These are phyloP conservation scores for Lordiphosa mommai DNA, from an alignment of 1,140 invertebrate genomes.

Conservation along the genomic window DNA sequence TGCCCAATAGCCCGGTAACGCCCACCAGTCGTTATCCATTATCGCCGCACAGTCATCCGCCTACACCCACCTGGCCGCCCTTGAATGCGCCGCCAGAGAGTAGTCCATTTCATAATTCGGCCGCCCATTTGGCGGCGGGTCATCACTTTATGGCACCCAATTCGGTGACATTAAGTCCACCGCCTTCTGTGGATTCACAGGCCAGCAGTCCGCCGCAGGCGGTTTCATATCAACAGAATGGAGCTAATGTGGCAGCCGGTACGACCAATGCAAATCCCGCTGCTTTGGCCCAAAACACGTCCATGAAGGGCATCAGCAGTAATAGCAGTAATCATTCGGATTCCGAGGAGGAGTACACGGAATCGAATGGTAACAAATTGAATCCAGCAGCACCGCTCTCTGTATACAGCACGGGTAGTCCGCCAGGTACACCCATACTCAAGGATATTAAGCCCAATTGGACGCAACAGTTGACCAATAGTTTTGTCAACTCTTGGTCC, in stretches of 20 bases:
- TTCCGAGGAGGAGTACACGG: constrained; percentile 86
- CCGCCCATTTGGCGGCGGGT: constrained; percentile 80
- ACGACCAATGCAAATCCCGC: constrained; percentile 13
- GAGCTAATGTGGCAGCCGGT: constrained; percentile 8
- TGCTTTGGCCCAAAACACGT: constrained; percentile 17
- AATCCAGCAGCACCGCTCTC: constrained; percentile 40
- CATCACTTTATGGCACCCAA: constrained; percentile 87
- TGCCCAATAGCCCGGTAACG: constrained; percentile 91
- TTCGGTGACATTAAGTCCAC: constrained; percentile 93
- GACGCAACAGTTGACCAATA: constrained; percentile 75
- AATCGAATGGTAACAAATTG: constrained; percentile 39
- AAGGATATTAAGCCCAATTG: constrained; percentile 75
- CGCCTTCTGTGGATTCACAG: constrained; percentile 92
- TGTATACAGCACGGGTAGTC: constrained; percentile 80
- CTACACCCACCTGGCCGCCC: constrained; percentile 87
- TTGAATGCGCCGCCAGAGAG: constrained; percentile 82
- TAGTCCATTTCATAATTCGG: constrained; percentile 82
- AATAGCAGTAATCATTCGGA: constrained; percentile 87
- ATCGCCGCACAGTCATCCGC: constrained; percentile 88
- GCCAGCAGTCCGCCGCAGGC: constrained; percentile 89
- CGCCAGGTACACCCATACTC: constrained; percentile 83
- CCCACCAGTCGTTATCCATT: constrained; percentile 90
- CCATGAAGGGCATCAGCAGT: constrained; percentile 79
- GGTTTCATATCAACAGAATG: constrained; percentile 44
- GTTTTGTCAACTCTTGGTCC: constrained; percentile 76